These are phyloP conservation scores for Elgaria multicarinata DNA, from an alignment of 2,113 vertebrate genomes.

Conservation along the genomic window DNA sequence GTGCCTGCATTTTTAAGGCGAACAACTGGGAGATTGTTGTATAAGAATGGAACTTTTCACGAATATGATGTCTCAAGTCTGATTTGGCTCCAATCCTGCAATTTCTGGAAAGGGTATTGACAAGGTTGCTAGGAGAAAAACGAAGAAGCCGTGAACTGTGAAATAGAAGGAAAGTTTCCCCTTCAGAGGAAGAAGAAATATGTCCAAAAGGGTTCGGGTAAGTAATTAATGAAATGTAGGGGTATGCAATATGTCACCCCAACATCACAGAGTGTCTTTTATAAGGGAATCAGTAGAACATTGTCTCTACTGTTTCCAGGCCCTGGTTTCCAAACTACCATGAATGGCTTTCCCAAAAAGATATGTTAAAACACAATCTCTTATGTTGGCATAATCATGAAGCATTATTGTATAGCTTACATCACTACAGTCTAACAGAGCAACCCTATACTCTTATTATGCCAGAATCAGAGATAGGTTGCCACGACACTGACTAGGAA, in stretches of 20 bases:
- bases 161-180: slow-evolving; percentile 2
- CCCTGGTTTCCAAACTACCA: not conserved
- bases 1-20: slow-evolving; percentile 33
- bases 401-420: not conserved
- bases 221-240: not conserved
- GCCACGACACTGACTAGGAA: not conserved
- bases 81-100: slow-evolving; percentile 46
- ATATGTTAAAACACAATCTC: not conserved
- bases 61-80: slow-evolving; percentile 52
- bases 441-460: not conserved
- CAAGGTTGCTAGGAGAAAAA: slow-evolving; percentile 32
- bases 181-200: slow-evolving; percentile 14
- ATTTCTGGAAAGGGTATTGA: slow-evolving; percentile 50
- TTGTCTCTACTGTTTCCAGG: not conserved
- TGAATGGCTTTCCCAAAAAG: not conserved
- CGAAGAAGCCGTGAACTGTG: slow-evolving; percentile 52
- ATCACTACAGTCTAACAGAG: not conserved
- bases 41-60: slow-evolving; percentile 45
- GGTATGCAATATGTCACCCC: slow-evolving; percentile 22
- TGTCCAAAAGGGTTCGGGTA: slow-evolving; percentile 25
- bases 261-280: slow-evolving; percentile 23
- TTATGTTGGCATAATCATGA: not conserved
- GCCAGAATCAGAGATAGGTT: not conserved
- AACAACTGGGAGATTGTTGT: slow-evolving; percentile 38
- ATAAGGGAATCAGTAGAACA: slow-evolving; percentile 17